Base-by-base conservation (phyloP, 1,140 invertebrate species). In the Brachionus angularis region DNA sequence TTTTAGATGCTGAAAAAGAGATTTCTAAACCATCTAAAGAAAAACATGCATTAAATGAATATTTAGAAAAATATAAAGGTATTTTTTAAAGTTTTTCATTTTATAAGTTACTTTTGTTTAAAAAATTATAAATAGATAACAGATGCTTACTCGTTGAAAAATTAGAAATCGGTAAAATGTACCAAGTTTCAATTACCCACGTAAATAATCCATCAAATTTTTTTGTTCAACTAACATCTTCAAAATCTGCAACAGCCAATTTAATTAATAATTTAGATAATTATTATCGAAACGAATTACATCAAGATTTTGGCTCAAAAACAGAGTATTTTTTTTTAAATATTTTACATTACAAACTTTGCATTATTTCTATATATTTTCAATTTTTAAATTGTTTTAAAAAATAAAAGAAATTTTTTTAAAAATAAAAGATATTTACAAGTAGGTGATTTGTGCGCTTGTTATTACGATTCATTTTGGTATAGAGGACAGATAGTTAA, bases 251-350 rank as follows among this genome's bases (percentile, higher is more conserved):
- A 58, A 58, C 53, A 58, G 53, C 2, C 7, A 58, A 58, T 58
- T 39, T 58, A 36, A 36, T 58, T n/a, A 58, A 58, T 34, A 58
- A 58, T 23, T 16, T 58, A 23, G 53, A 58, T 34, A 58, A 58
- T 39, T 58, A 58, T 58, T 58, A 58, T 31, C 31, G 53, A n/a
- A 58, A 58, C 23, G 33, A 34, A 12, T 25, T 58, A 1, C 53
- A 58, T 18, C 12, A 58, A 36, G 53, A 58, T 58, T 31, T 16
- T 58, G 53, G 39, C 39, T 58, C 39, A 58, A 36, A 58, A 7
- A 21, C 23, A 23, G 36, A 36, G n/a, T 21, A 14, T 10, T 25
- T 50, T 23, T 25, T 12, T 5, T 49, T 10, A 25, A 25, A 7
- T 0, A 27, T 36, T 36, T 36, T 39, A n/a, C n/a, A n/a, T n/a